phyloP scores from a whole-genome alignment of 64 coral and sea anemone species.

The Anthopleura sola region DNA sequence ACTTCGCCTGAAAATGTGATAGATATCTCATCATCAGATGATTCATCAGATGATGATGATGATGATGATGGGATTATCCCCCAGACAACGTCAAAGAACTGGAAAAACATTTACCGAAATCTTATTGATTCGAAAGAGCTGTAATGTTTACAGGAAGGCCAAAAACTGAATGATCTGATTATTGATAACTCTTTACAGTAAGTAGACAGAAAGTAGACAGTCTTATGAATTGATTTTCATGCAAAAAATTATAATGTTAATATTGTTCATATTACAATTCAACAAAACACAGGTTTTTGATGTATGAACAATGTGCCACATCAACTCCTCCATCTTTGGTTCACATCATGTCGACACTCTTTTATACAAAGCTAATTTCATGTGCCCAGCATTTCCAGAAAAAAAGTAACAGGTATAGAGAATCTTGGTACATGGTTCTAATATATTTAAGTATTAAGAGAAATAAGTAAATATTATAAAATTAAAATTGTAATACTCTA shows the following conservation, averaged over 20 bases:
- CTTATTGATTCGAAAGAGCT: no score
- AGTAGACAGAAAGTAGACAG: background rate
- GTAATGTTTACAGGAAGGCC: no score
- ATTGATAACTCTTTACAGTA: background rate
- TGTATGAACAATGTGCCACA: background rate
- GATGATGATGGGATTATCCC: background rate
- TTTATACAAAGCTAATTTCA: background rate
- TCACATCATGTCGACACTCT: background rate
- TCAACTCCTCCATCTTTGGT: background rate
- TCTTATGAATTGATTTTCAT: background rate
- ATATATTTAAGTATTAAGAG: background rate
- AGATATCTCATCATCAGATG: no score
- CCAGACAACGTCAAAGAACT: constrained; percentile 1
- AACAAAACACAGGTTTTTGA: background rate
- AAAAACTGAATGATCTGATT: constrained; percentile 19
- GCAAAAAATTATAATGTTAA: background rate
- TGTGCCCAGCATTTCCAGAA: background rate
- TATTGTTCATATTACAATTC: background rate
- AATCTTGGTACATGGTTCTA: background rate
- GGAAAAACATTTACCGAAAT: constrained; percentile 7
- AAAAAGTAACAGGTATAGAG: constrained; percentile 1
- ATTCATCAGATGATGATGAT: no score
- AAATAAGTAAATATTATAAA: background rate
- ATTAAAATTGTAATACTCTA: background rate
- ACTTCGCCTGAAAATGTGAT: background rate